phyloP scores from a whole-genome alignment of 35 echinoderm and acorn worm species.

The Amphiura filiformis region DNA sequence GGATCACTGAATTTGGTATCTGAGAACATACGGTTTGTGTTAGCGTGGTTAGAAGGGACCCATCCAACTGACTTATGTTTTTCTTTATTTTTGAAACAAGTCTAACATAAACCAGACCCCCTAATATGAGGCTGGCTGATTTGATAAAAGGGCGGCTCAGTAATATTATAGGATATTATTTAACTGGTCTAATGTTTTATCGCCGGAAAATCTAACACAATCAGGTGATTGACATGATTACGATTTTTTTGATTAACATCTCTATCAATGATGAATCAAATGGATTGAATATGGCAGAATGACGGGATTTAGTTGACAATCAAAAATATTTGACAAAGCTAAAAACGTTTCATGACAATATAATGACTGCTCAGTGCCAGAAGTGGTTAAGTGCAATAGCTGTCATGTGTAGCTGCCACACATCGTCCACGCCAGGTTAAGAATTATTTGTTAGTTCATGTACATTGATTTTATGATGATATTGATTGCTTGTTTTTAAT shows the following conservation, averaged over 20 bases:
- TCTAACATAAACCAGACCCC: slow-evolving; percentile 2
- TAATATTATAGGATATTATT: not conserved
- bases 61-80: not conserved
- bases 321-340: too few species aligned
- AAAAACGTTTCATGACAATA: too few species aligned
- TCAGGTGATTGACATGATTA: slow-evolving; percentile 6
- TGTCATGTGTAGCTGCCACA: too few species aligned
- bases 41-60: not conserved
- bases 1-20: not conserved
- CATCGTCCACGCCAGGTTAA: too few species aligned
- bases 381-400: too few species aligned
- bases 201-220: slow-evolving; percentile 4
- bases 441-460: too few species aligned
- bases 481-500: too few species aligned
- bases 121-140: not conserved
- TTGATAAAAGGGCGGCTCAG: not conserved
- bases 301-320: too few species aligned
- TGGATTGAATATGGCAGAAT: not conserved
- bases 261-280: not conserved
- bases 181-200: slow-evolving; percentile 9
- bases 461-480: too few species aligned
- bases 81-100: not conserved
- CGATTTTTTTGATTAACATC: not conserved
- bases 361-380: too few species aligned
- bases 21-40: not conserved